These are phyloP conservation scores for Lasioglossum baleicum DNA, from an alignment of 1,140 invertebrate genomes.

Conservation along the genomic window DNA sequence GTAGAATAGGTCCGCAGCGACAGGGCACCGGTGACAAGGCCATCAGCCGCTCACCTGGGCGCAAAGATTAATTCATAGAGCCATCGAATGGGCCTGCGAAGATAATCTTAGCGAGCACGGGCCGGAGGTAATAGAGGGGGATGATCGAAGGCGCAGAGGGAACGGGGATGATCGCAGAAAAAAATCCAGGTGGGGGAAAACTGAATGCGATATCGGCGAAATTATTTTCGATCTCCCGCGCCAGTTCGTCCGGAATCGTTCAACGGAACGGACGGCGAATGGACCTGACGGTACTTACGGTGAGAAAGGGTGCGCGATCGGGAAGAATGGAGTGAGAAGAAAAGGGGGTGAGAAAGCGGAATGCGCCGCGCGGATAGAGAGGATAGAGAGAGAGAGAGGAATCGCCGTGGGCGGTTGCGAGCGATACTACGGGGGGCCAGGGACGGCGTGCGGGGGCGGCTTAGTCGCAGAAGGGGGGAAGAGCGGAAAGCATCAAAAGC, in stretches of 20 bases:
- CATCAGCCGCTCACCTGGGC: background rate
- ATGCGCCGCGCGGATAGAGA: conserved; percentile 65
- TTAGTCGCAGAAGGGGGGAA: conserved; percentile 65
- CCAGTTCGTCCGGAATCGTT: conserved; percentile 37
- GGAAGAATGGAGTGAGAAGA: conserved; percentile 72
- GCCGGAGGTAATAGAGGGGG: background rate
- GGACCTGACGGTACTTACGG: conserved; percentile 58
- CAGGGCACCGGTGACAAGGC: background rate
- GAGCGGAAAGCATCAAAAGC: conserved; percentile 80
- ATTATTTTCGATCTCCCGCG: conserved; percentile 47
- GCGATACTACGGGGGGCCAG: conserved; percentile 59
- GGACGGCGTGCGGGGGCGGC: conserved; percentile 66
- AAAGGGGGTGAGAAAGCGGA: conserved; percentile 64
- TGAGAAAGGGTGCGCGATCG: conserved; percentile 62
- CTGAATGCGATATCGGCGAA: conserved; percentile 60
- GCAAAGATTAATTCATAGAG: conserved; percentile 9
- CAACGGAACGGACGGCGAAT: conserved; percentile 43
- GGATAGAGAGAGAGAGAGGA: conserved; percentile 58
- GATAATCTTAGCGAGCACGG: conserved; percentile 28
- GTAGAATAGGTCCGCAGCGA: background rate
- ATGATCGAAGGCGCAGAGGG: background rate
- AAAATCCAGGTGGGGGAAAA: conserved; percentile 9
- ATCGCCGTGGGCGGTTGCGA: conserved; percentile 70
- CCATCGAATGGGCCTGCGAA: conserved; percentile 14
- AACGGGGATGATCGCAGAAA: background rate